Percentiles rank a stretch among this genome's conserved stretches.
These are phyloP conservation scores for Drosophila melanosoma DNA, from an alignment of 2,888 invertebrate genomes.

Conservation along the genomic window DNA sequence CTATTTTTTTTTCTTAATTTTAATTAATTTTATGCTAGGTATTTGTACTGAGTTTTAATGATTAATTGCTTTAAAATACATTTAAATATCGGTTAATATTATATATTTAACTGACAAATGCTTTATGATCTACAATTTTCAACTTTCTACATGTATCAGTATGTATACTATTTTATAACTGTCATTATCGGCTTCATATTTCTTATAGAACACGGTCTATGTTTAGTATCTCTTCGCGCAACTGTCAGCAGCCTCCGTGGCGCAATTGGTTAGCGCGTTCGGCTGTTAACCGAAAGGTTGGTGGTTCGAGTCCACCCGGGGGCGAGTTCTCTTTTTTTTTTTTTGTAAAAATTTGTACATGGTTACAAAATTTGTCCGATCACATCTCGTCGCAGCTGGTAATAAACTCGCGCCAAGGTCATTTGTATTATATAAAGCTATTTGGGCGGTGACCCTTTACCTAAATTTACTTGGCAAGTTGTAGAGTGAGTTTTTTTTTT, in stretches of 20 bases:
- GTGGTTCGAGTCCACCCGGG: conserved; percentile 99
- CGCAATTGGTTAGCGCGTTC: conserved; percentile 96
- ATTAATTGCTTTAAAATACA: background rate
- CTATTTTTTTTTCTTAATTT: conserved; percentile 25
- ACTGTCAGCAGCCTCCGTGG: conserved; percentile 51
- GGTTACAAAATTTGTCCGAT: conserved; percentile 10
- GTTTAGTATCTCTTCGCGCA: background rate
- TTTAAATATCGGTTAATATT: too few relatives aligned
- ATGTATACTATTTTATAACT: background rate
- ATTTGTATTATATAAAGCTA: conserved; percentile 32
- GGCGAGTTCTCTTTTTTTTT: conserved; percentile 86
- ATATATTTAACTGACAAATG: background rate
- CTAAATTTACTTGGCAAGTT: conserved; percentile 26
- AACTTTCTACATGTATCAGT: background rate
- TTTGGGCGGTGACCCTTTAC: conserved; percentile 30
- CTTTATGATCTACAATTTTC: background rate
- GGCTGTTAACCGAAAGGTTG: conserved; percentile 99
- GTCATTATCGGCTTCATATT: background rate
- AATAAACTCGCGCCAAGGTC: conserved; percentile 39
- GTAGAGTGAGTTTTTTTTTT: conserved; percentile 36
- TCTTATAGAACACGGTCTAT: background rate
- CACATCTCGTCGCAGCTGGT: conserved; percentile 1
- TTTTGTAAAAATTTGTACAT: background rate
- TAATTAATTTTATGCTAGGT: background rate
- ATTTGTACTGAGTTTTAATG: background rate